Evolutionary conservation across 2,113 vertebrate genomes (phyloP).

Genomic region (Sminthopsis crassicaudata): DNA sequence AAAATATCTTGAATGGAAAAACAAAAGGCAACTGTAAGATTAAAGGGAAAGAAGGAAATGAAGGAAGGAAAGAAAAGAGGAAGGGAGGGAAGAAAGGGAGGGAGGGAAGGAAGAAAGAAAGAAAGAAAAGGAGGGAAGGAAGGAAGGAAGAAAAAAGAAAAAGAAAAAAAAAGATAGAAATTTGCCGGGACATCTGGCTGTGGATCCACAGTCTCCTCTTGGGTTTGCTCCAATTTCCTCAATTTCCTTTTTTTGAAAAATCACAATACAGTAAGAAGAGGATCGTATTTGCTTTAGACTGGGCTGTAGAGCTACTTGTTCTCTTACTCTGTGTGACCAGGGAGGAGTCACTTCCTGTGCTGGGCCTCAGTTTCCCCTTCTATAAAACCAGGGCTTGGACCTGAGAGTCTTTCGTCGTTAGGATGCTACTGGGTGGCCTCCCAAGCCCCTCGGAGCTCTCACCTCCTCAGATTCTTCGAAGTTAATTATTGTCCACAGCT

Average conservation of each 20-base stretch:
- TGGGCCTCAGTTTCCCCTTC: conserved; percentile 10
- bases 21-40: neutral
- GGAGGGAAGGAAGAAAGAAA: no score
- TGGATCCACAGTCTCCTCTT: neutral
- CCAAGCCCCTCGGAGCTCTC: neutral
- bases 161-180: neutral
- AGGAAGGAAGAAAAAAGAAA: neutral
- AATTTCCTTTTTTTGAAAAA: neutral
- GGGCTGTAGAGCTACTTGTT: neutral
- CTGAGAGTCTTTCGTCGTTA: neutral
- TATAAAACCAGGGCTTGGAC: neutral
- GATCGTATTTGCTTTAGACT: neutral
- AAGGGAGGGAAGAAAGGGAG: no score
- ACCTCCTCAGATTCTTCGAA: neutral
- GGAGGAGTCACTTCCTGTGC: neutral
- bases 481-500: neutral
- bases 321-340: neutral
- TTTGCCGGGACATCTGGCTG: neutral
- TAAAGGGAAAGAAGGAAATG: no score
- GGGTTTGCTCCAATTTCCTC: neutral
- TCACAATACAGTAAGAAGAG: neutral
- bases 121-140: no score
- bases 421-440: neutral
- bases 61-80: no score
- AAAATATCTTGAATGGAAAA: neutral